phyloP scores from a whole-genome alignment of 1,140 invertebrate species.

The Leptonema lineaticorne region DNA sequence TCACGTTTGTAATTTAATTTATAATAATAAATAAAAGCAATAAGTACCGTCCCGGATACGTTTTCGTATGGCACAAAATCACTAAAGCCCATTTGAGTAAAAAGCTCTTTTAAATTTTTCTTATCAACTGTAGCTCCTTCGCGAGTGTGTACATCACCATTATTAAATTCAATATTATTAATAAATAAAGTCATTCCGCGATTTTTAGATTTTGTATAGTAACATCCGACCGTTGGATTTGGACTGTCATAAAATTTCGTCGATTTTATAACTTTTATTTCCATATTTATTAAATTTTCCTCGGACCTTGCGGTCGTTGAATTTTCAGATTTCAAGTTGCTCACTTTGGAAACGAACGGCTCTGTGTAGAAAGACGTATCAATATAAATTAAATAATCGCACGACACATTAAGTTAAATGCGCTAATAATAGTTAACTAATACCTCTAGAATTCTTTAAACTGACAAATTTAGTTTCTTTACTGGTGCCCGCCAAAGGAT shows the following conservation, averaged over 20 bases:
- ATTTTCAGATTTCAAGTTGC: too few species aligned
- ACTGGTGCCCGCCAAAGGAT: too few species aligned
- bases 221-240: constrained; percentile 31
- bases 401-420: neutral
- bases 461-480: too few species aligned
- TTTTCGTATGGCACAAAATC: constrained; percentile 47
- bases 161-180: constrained; percentile 48
- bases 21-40: neutral
- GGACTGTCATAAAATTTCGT: constrained; percentile 23
- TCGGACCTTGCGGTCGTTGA: too few species aligned
- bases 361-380: too few species aligned
- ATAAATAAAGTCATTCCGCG: constrained; percentile 50
- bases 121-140: constrained; percentile 49
- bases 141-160: constrained; percentile 45
- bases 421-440: neutral
- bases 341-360: too few species aligned
- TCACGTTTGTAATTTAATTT: neutral
- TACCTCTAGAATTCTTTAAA: neutral
- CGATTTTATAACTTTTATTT: constrained; percentile 28
- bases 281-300: too few species aligned
- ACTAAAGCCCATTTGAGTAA: constrained; percentile 50
- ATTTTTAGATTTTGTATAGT: constrained; percentile 37
- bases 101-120: constrained; percentile 50
- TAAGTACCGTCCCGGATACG: constrained; percentile 45
- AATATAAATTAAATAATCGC: too few species aligned